These are phyloP conservation scores for Palythoa grandiflora DNA, from an alignment of 92 coral and sea anemone genomes.

Conservation along the genomic window DNA sequence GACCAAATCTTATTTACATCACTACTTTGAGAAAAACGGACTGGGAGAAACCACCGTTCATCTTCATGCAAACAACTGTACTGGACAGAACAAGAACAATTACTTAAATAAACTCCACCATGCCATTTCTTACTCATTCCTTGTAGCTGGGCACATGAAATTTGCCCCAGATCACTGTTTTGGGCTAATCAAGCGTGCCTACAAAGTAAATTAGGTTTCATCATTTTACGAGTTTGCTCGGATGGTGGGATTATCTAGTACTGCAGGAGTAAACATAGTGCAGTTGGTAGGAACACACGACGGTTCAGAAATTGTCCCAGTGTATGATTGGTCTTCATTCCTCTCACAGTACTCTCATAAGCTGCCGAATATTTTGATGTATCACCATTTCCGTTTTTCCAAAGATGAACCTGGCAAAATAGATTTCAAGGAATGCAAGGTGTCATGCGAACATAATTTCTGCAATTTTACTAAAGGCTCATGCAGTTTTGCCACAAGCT, in stretches of 20 bases:
- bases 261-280: neutral
- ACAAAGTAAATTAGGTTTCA: neutral
- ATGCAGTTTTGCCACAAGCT: too few species aligned
- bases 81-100: conserved; percentile 72
- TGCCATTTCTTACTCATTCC: conserved; percentile 47
- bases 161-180: neutral
- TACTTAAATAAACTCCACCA: conserved; percentile 50
- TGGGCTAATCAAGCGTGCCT: neutral
- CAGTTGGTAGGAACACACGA: neutral
- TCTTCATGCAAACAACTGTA: conserved; percentile 68
- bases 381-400: too few species aligned
- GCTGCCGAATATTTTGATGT: too few species aligned
- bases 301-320: too few species aligned
- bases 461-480: too few species aligned
- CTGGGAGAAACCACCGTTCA: conserved; percentile 69
- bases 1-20: conserved; percentile 60
- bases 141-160: conserved; percentile 62
- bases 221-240: neutral
- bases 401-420: too few species aligned
- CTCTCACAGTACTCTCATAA: too few species aligned
- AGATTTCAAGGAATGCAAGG: too few species aligned
- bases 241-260: neutral
- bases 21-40: conserved; percentile 60
- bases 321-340: too few species aligned
- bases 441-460: too few species aligned